Percentiles rank a stretch among this genome's conserved stretches.
Evolutionary conservation across 2,888 invertebrate species (phyloP).

Genomic region (Lycia hirtaria): DNA sequence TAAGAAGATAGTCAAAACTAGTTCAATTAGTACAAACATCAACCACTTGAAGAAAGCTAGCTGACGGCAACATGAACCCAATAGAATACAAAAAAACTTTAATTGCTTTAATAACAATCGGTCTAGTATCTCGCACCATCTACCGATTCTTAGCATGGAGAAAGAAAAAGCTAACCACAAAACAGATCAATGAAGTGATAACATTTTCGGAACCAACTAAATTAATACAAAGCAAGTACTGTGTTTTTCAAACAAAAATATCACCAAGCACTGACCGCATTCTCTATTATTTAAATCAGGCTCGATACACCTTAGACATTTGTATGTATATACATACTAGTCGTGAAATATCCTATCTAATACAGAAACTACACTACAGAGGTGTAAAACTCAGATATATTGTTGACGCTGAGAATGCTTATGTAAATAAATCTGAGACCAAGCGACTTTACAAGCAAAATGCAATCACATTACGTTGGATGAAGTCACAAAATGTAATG

Average conservation of each 20-base stretch:
- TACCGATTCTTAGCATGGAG: constrained; percentile 55
- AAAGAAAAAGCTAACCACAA: constrained; percentile 36
- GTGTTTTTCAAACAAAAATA: constrained; percentile 55
- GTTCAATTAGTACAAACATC: not conserved
- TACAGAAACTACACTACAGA: constrained; percentile 45
- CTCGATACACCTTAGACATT: constrained; percentile 85
- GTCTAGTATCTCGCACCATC: constrained; percentile 54
- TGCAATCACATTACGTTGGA: constrained; percentile 77
- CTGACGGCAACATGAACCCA: constrained; percentile 27
- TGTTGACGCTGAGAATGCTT: constrained; percentile 87
- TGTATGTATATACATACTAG: constrained; percentile 90
- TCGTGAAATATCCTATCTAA: constrained; percentile 75
- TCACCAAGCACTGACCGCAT: constrained; percentile 62
- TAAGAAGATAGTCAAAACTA: not conserved
- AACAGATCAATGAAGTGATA: constrained; percentile 67
- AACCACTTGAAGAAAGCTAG: not conserved
- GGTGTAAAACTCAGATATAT: constrained; percentile 87
- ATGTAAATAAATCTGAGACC: constrained; percentile 63
- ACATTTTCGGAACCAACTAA: constrained; percentile 59
- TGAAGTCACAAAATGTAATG: constrained; percentile 85
- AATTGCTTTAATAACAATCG: constrained; percentile 53
- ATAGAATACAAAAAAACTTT: constrained; percentile 39
- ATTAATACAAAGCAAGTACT: constrained; percentile 65
- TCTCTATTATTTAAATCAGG: constrained; percentile 52
- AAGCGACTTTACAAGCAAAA: constrained; percentile 72